Conservation (phyloP, 2,888 invertebrate species). For the Ischnus inquisitorius region DNA sequence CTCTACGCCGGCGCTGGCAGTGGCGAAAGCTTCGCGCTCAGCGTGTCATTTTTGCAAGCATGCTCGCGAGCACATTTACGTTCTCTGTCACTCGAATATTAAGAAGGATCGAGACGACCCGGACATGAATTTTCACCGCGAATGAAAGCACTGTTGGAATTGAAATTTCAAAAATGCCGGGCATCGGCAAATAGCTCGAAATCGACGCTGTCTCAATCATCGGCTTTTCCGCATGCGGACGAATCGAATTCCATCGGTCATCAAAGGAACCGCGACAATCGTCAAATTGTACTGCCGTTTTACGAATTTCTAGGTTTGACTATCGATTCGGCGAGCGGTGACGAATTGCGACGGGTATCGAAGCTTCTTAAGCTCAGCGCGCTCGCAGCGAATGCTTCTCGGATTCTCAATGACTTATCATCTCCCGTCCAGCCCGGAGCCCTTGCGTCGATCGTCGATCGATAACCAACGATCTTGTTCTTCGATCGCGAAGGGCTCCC, state of each 20-base stretch:
- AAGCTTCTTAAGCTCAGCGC: slow-evolving; percentile 42
- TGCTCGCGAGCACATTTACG: slow-evolving; percentile 42
- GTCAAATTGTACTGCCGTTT: too few relatives aligned
- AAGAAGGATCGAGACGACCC: slow-evolving; percentile 45
- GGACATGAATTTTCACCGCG: not conserved
- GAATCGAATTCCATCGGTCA: too few relatives aligned
- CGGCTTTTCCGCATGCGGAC: too few relatives aligned
- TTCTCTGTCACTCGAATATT: not conserved
- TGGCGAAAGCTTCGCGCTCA: slow-evolving; percentile 67
- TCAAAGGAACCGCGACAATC: too few relatives aligned
- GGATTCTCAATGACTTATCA: slow-evolving; percentile 53
- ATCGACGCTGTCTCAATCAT: too few relatives aligned
- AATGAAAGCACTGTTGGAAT: not conserved
- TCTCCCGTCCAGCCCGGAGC: slow-evolving; percentile 18
- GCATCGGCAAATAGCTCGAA: too few relatives aligned
- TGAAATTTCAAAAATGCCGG: not conserved
- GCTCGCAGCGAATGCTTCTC: slow-evolving; percentile 44
- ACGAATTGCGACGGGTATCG: not conserved
- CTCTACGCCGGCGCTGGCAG: slow-evolving; percentile 59
- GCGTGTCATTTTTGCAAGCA: slow-evolving; percentile 65
- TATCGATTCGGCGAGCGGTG: not conserved
- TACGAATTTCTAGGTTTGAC: not conserved
- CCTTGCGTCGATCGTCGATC: slow-evolving; percentile 6
- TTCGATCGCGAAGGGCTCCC: slow-evolving; percentile 1
- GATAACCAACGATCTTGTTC: not conserved